These are phyloP conservation scores for Panthera uncia DNA, from an alignment of 2,113 vertebrate genomes.

Conservation along the genomic window DNA sequence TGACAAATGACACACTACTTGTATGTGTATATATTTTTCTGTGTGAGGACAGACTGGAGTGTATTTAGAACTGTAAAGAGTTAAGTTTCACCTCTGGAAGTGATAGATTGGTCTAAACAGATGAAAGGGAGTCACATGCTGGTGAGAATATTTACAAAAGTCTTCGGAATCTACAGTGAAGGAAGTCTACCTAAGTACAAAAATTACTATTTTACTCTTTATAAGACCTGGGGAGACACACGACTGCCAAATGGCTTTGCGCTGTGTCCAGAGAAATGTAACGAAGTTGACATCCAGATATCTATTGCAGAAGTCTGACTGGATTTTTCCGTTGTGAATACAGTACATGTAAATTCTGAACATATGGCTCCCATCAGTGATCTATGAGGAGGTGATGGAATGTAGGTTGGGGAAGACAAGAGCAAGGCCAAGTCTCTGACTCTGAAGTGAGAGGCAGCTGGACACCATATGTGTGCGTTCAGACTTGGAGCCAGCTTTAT, in stretches of 20 bases:
- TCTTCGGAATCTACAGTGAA: slow-evolving; percentile 52
- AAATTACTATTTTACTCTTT: slow-evolving; percentile 60
- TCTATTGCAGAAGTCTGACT: slow-evolving; percentile 71
- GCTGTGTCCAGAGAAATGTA: slow-evolving; percentile 67
- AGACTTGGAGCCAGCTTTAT: slow-evolving; percentile 72
- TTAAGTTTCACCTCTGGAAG: slow-evolving; percentile 65
- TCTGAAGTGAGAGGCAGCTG: slow-evolving; percentile 75
- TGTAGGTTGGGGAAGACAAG: slow-evolving; percentile 71
- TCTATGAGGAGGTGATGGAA: slow-evolving; percentile 75
- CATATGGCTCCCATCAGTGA: slow-evolving; percentile 77
- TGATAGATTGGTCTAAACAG: slow-evolving; percentile 56
- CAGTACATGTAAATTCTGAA: slow-evolving; percentile 66
- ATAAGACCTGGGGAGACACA: slow-evolving; percentile 50
- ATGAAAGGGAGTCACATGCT: slow-evolving; percentile 33
- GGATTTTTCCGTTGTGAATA: slow-evolving; percentile 73
- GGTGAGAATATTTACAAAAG: slow-evolving; percentile 64
- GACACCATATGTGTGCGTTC: slow-evolving; percentile 76
- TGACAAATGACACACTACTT: slow-evolving; percentile 53
- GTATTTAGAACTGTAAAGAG: slow-evolving; percentile 61
- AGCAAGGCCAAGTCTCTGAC: slow-evolving; percentile 71
- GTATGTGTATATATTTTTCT: not conserved
- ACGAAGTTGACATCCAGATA: slow-evolving; percentile 64
- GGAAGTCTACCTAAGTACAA: slow-evolving; percentile 56
- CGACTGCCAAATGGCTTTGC: slow-evolving; percentile 70
- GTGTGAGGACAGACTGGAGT: slow-evolving; percentile 25